A percentile compares a stretch with the other conserved stretches of the same genome.
These are phyloP conservation scores for Chrysolina oricalcia DNA, from an alignment of 2,888 invertebrate genomes.

Conservation along the genomic window DNA sequence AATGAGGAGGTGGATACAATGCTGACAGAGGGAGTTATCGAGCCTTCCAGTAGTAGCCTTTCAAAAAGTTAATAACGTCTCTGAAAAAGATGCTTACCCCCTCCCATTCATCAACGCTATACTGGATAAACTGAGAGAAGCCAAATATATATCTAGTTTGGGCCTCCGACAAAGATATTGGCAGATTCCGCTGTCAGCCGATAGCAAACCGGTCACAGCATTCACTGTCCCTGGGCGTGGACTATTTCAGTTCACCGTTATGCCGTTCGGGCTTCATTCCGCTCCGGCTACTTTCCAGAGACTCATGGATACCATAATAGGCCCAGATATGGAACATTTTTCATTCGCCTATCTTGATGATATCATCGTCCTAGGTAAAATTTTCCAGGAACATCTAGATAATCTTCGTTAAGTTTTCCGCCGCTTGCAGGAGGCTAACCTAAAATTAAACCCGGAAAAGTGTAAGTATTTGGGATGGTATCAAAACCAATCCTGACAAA, in stretches of 20 bases:
- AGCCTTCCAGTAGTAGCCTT: conserved; percentile 46
- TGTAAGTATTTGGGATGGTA: conserved; percentile 34
- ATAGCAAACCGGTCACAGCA: conserved; percentile 52
- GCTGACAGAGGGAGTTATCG: conserved; percentile 35
- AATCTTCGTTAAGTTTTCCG: conserved; percentile 51
- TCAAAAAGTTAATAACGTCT: too few relatives aligned
- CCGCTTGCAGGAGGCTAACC: conserved; percentile 48
- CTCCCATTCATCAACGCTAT: too few relatives aligned
- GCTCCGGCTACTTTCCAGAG: conserved; percentile 58
- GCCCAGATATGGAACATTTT: conserved; percentile 52
- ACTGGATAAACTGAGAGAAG: not conserved
- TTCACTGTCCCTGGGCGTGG: conserved; percentile 58
- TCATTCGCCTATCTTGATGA: conserved; percentile 57
- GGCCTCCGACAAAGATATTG: conserved; percentile 38
- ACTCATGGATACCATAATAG: conserved; percentile 51
- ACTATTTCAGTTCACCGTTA: conserved; percentile 55
- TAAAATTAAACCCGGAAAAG: conserved; percentile 47
- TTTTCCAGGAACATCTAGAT: conserved; percentile 48
- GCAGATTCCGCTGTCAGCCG: conserved; percentile 36
- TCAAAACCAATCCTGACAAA: conserved; percentile 27
- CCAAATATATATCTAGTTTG: conserved; percentile 40
- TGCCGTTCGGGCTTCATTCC: conserved; percentile 57
- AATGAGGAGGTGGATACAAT: conserved; percentile 39
- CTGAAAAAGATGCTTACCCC: too few relatives aligned
- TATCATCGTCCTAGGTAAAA: conserved; percentile 50